Conservation (phyloP, 1,140 invertebrate genomes). For the Melanaphis sacchari region DNA sequence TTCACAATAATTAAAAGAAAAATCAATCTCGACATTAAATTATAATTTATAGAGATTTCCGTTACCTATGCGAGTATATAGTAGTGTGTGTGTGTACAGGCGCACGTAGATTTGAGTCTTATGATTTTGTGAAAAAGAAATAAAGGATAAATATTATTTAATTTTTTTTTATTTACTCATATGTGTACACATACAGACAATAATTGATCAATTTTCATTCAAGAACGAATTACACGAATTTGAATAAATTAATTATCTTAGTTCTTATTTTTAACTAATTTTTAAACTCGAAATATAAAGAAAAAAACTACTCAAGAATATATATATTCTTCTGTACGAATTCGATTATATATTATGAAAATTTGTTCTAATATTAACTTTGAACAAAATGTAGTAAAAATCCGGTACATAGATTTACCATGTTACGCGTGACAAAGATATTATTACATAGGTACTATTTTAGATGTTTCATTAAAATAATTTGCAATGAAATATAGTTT, state of each 20-base stretch:
- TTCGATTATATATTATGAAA: neutral
- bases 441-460: neutral
- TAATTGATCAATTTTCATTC: neutral
- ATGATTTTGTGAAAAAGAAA: neutral
- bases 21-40: neutral
- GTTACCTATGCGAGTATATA: neutral
- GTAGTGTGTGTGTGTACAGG: neutral
- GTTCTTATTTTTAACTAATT: too few relatives aligned
- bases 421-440: too few relatives aligned
- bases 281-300: too few relatives aligned
- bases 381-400: neutral
- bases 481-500: neutral
- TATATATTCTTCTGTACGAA: neutral
- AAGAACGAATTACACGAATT: neutral
- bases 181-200: neutral
- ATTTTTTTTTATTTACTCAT: neutral
- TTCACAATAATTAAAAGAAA: slow-evolving; percentile 42
- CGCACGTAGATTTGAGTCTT: neutral
- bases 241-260: neutral
- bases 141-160: neutral
- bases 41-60: slow-evolving; percentile 9
- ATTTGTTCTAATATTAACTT: neutral
- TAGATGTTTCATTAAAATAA: neutral
- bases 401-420: neutral
- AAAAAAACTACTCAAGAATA: too few relatives aligned